Evolutionary conservation across 2,888 invertebrate species (phyloP).

Genomic region (Sarcophaga carnaria): DNA sequence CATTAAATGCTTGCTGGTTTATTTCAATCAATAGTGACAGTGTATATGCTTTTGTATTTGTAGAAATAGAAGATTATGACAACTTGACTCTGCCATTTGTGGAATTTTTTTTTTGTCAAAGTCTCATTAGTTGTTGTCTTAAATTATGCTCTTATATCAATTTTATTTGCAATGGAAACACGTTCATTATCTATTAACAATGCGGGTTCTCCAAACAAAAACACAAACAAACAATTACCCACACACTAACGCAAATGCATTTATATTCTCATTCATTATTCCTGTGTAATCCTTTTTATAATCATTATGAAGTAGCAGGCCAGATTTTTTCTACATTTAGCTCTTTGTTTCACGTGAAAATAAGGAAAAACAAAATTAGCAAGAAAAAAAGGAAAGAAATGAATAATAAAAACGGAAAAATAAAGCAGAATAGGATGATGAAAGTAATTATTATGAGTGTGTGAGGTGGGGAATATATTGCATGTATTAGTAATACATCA

Average conservation of each 20-base stretch:
- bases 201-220: slow-evolving; percentile 51
- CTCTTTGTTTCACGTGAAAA: slow-evolving; percentile 1
- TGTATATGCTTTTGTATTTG: slow-evolving; percentile 25
- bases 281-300: slow-evolving; percentile 41
- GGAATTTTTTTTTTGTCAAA: slow-evolving; percentile 70
- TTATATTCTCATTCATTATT: neutral
- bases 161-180: slow-evolving; percentile 47
- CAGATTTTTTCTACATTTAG: neutral
- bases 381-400: neutral
- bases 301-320: neutral
- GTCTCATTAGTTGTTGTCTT: slow-evolving; percentile 59
- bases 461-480: too few species aligned
- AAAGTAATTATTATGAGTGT: slow-evolving; percentile 71
- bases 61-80: slow-evolving; percentile 33
- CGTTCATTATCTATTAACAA: slow-evolving; percentile 62
- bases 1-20: neutral
- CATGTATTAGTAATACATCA: slow-evolving; percentile 77
- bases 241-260: neutral
- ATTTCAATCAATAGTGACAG: neutral
- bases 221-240: neutral
- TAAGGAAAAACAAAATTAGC: slow-evolving; percentile 22
- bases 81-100: slow-evolving; percentile 78
- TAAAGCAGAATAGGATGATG: slow-evolving; percentile 46
- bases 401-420: slow-evolving; percentile 28
- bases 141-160: slow-evolving; percentile 46